Conservation (phyloP, 2,113 vertebrate genomes). For the Zosterops hypoxanthus region DNA sequence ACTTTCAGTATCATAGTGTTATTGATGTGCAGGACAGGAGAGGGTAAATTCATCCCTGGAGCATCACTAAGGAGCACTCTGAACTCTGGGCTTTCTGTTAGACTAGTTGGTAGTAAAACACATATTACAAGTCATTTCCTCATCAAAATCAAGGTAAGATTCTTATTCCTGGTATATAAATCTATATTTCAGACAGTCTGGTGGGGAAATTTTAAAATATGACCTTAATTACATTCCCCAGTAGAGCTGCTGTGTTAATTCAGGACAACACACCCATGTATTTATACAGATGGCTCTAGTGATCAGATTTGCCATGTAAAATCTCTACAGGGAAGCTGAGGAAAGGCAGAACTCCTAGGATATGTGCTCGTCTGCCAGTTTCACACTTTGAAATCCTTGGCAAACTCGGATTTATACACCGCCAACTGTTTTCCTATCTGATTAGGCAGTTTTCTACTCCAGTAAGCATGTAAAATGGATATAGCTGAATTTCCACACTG, state of each 20-base stretch:
- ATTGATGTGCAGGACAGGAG: not conserved
- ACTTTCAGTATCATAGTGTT: not conserved
- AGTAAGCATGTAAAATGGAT: slow-evolving; percentile 79
- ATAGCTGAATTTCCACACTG: slow-evolving; percentile 76
- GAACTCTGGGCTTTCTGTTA: not conserved
- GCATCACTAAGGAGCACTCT: not conserved
- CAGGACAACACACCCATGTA: slow-evolving; percentile 70
- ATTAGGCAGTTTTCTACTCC: slow-evolving; percentile 84
- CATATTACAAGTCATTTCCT: slow-evolving; percentile 5
- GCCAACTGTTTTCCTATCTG: slow-evolving; percentile 83
- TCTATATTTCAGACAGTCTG: slow-evolving; percentile 45
- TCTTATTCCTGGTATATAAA: slow-evolving; percentile 33
- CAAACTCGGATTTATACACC: slow-evolving; percentile 78
- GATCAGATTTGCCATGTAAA: slow-evolving; percentile 64
- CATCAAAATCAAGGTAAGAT: slow-evolving; percentile 39
- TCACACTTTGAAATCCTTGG: slow-evolving; percentile 79
- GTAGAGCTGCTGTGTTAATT: slow-evolving; percentile 69
- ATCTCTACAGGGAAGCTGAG: slow-evolving; percentile 72
- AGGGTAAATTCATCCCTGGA: not conserved
- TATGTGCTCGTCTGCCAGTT: slow-evolving; percentile 68
- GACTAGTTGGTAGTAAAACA: slow-evolving; percentile 10
- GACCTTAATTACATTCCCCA: slow-evolving; percentile 61
- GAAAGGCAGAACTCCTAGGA: slow-evolving; percentile 71
- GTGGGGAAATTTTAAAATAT: slow-evolving; percentile 71
- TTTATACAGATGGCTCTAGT: slow-evolving; percentile 80